Evolutionary conservation across 2,888 invertebrate genomes (phyloP), one percentile per base, ranked within the genome.

Genomic region (Dioctria rufipes): DNA sequence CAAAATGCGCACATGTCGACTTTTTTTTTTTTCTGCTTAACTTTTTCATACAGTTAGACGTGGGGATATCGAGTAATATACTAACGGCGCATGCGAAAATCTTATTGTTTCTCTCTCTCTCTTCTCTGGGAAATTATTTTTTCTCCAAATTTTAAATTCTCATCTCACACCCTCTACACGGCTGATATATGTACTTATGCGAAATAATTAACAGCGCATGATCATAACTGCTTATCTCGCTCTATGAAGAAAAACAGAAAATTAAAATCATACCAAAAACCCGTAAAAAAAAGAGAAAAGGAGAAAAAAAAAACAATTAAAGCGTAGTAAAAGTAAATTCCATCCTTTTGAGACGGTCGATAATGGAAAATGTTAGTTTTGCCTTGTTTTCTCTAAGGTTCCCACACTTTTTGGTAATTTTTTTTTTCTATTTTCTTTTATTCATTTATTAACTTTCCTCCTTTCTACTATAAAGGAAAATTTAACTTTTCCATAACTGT

Each of bases 351-450:
- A 63, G 61, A 63, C 46, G 63, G 77, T 63, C 77, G 77, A 77
- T 77, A 77, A 77, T 77, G 77, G 46, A 77, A 77, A 77, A 77
- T 77, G 77, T 77, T 77, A 77, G 61, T 77, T 77, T 77, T 77
- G 46, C 11, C 49, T 46, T 77, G 37, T 43, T 42, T 77, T 49
- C 61, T 25, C 5, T 11, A 37, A 6, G 37, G 39, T 39, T 5
- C 60, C 46, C 46, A 11, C 73, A 63, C 49, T 37, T 63, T 13
- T 40, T 60, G 63, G 49, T 46, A n/a, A 13, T n/a, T 49, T 11
- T 43, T 49, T n/a, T 73, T 39, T 37, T 61, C 46, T 61, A 51
- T 37, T n/a, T 39, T 39, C 63, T 37, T 54, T n/a, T 54, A 11
- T 54, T 54, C 54, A 54, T 11, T 54, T 54, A 54, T n/a, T 54